phyloP scores from a whole-genome alignment of 1,140 invertebrate genomes.

The Armadillidium nasatum region DNA sequence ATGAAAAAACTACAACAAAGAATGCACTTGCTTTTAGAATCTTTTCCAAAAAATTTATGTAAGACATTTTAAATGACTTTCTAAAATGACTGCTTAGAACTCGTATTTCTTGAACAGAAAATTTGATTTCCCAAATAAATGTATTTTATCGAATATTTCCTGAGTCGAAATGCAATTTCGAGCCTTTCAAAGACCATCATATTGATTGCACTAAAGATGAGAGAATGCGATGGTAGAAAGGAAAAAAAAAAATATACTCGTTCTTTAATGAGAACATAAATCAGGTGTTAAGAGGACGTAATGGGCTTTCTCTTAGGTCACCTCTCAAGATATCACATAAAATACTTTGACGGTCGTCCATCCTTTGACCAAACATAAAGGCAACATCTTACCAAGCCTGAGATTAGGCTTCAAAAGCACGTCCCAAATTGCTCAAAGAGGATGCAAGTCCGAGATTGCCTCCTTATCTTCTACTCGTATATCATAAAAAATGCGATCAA shows the following conservation, averaged over 20 bases:
- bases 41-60: too few relatives aligned
- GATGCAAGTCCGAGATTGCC: background rate
- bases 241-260: background rate
- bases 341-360: slow-evolving; percentile 1
- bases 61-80: too few relatives aligned
- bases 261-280: background rate
- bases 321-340: slow-evolving; percentile 10
- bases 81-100: too few relatives aligned
- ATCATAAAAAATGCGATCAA: slow-evolving; percentile 13
- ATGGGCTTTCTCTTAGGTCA: background rate
- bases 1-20: too few relatives aligned
- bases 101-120: too few relatives aligned
- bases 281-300: slow-evolving; percentile 3
- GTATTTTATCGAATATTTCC: too few relatives aligned
- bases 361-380: background rate
- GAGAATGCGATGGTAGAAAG: background rate
- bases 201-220: background rate
- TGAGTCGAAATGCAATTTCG: too few relatives aligned
- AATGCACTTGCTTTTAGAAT: too few relatives aligned
- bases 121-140: too few relatives aligned
- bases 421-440: slow-evolving; percentile 6
- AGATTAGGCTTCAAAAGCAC: background rate
- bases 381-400: background rate
- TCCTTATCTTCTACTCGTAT: background rate
- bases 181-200: background rate